These are phyloP conservation scores for Dione juno DNA, from an alignment of 2,888 invertebrate genomes.

Conservation along the genomic window DNA sequence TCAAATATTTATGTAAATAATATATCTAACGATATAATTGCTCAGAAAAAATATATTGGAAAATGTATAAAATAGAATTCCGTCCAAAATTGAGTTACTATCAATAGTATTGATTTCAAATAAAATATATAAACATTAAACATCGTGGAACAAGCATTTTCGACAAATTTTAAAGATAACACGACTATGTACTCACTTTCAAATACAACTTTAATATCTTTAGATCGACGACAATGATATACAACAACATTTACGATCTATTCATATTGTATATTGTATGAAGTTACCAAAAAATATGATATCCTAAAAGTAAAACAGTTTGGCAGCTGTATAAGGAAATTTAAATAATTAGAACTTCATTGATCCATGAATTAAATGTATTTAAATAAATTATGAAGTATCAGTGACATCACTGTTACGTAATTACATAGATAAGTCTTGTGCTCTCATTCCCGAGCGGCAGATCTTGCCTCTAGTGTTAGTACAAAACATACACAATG, in stretches of 20 bases:
- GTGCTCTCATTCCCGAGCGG: slow-evolving; percentile 42
- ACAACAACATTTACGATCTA: background rate
- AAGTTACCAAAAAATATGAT: slow-evolving; percentile 27
- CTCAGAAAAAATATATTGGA: slow-evolving; percentile 26
- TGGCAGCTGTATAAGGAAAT: slow-evolving; percentile 14
- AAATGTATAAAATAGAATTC: slow-evolving; percentile 59
- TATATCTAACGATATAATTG: slow-evolving; percentile 19
- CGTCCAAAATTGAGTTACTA: slow-evolving; percentile 72
- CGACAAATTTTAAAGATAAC: background rate
- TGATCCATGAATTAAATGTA: background rate
- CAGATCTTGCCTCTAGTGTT: slow-evolving; percentile 58
- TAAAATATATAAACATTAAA: background rate
- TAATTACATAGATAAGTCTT: slow-evolving; percentile 24
- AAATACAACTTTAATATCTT: background rate
- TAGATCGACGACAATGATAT: background rate
- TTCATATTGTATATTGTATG: background rate
- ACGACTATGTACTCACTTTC: background rate
- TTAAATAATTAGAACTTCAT: slow-evolving; percentile 26
- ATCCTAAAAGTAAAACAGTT: background rate
- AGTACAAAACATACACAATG: slow-evolving; percentile 51
- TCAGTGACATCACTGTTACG: slow-evolving; percentile 13
- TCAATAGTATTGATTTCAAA: slow-evolving; percentile 43
- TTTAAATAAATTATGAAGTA: slow-evolving; percentile 13
- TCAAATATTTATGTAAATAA: slow-evolving; percentile 41
- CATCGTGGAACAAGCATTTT: slow-evolving; percentile 26